Evolutionary conservation across 2,888 invertebrate genomes (phyloP).

Genomic region (Ischnus inquisitorius): DNA sequence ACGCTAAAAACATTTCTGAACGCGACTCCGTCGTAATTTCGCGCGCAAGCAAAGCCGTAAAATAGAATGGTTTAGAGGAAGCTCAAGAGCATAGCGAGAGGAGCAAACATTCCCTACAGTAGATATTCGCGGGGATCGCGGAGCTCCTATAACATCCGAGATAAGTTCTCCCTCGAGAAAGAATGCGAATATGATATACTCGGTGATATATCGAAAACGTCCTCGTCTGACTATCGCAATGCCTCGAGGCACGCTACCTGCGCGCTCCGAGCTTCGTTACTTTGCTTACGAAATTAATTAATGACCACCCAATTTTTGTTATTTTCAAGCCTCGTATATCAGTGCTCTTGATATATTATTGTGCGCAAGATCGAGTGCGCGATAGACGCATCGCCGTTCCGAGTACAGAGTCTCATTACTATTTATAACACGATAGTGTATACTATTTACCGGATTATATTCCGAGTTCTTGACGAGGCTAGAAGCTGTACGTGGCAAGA

Average conservation of each 20-base stretch:
- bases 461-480: slow-evolving; percentile 1
- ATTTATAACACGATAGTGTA: slow-evolving; percentile 14
- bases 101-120: slow-evolving; percentile 14
- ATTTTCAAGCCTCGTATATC: background rate
- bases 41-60: slow-evolving; percentile 4
- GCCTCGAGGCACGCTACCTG: slow-evolving; percentile 37
- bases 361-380: background rate
- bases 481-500: slow-evolving; percentile 10
- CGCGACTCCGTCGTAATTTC: background rate
- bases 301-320: slow-evolving; percentile 43
- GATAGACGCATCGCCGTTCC: background rate
- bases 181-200: slow-evolving; percentile 60
- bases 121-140: slow-evolving; percentile 49
- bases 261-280: background rate
- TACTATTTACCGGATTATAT: slow-evolving; percentile 39
- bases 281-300: slow-evolving; percentile 61
- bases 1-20: slow-evolving; percentile 42
- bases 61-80: slow-evolving; percentile 3
- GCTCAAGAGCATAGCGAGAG: background rate
- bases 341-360: background rate
- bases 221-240: slow-evolving; percentile 38
- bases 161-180: slow-evolving; percentile 58
- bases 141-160: slow-evolving; percentile 69
- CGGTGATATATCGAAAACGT: slow-evolving; percentile 47
- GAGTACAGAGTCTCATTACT: slow-evolving; percentile 1